Conservation (phyloP, 1,140 invertebrate genomes). For the Diachasmimorpha longicaudata region DNA sequence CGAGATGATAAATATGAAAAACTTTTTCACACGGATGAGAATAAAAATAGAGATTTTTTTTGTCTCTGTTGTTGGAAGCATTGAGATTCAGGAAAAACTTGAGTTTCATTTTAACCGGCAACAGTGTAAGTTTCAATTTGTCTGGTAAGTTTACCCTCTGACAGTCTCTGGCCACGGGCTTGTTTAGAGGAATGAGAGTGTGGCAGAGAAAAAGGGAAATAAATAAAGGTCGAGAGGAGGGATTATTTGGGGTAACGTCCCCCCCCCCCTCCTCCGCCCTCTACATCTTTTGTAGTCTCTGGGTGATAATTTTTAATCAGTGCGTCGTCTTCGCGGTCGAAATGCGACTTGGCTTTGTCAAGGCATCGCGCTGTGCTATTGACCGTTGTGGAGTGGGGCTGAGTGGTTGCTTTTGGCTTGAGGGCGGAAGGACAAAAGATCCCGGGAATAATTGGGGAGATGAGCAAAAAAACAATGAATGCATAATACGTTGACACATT, state of each 20-base stretch:
- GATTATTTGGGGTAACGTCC: background rate
- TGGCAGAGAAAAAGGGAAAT: conserved; percentile 27
- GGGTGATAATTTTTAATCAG: conserved; percentile 55
- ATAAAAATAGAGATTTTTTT: background rate
- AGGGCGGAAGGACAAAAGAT: conserved; percentile 34
- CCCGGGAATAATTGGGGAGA: conserved; percentile 45
- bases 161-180: conserved; percentile 18
- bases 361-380: background rate
- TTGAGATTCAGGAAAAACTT: conserved; percentile 9
- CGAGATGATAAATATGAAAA: background rate
- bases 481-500: background rate
- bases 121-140: conserved; percentile 34
- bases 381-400: background rate
- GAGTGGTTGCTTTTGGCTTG: conserved; percentile 27
- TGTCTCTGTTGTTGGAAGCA: background rate
- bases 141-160: conserved; percentile 38
- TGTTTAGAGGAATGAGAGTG: conserved; percentile 30
- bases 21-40: conserved; percentile 2
- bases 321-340: conserved; percentile 43
- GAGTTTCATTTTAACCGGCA: conserved; percentile 1
- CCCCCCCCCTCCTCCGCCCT: background rate
- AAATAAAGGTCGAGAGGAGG: conserved; percentile 14
- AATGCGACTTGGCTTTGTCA: conserved; percentile 14
- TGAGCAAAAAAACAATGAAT: background rate
- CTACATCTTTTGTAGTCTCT: conserved; percentile 48